Base-by-base conservation (phyloP, 2,888 invertebrate genomes). In the Pachycephus smyrnensis region DNA sequence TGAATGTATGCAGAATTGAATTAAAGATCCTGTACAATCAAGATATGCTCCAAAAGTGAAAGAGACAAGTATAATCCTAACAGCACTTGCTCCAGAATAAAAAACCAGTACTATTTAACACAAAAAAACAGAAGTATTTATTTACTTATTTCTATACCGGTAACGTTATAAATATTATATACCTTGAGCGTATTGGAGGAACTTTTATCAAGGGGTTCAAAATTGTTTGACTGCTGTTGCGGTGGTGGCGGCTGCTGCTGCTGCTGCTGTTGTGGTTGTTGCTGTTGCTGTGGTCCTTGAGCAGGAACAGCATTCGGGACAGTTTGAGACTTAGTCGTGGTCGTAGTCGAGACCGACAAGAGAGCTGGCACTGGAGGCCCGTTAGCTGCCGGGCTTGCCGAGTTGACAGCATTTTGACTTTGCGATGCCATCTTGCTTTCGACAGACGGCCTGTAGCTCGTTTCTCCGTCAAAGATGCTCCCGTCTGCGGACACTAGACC, bases 161-260 rank as follows among this genome's bases (percentile, higher is more conserved):
- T 55, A 23, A 55, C 23, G 23, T 23, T 55, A 55, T 55, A 55
- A 55, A 23, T 55, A 55, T 55, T 15, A 71, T 78, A 84, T 88
- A 92, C 92, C 90, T 92, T 92, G 40, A 92, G 84, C 33, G 92
- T 92, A 82, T 92, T 92, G 40, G 90, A 91, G 68, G 91, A 90
- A 82, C 89, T 91, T 80, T 91, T 92, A 80, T 92, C 91, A 73
- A 91, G 84, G 6, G 90, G 89, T 78, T 92, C 92, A 80, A 90
- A 90, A 79, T 89, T 91, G 80, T 91, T 91, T 33, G 88, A 80
- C 79, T 88, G 89, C 77, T 89, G 89, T 77, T 85, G 82, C 75
- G 71, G 77, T 15, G 73, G 77, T 71, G 55, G 79, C 35, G 31
- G 71, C 31, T 31, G 71, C 15, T 23, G 74, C 36, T 75, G 78